Evolutionary conservation across 2,113 vertebrate genomes (phyloP).

Genomic region (Aegotheles bennettii): DNA sequence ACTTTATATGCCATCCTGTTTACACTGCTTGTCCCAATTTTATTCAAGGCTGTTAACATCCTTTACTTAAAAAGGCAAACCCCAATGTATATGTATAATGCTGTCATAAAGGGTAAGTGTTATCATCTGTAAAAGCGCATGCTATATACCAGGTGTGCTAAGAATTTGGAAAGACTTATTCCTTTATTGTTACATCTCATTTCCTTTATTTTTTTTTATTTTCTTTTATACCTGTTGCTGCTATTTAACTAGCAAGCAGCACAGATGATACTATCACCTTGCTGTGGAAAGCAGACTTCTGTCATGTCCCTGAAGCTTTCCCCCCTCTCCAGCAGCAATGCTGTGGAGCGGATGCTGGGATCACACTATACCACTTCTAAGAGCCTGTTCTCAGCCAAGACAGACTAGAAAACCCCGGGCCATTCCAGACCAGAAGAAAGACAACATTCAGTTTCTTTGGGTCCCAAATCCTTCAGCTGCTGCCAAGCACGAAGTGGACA

Average conservation of each 20-base stretch:
- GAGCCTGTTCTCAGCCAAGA: background rate
- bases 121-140: conserved; percentile 3
- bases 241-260: background rate
- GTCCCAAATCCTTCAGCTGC: background rate
- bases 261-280: background rate
- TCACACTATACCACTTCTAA: background rate
- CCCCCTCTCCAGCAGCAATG: background rate
- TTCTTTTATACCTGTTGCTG: background rate
- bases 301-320: background rate
- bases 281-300: background rate
- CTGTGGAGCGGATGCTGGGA: background rate
- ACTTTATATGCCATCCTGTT: conserved; percentile 78
- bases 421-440: background rate
- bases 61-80: conserved; percentile 44
- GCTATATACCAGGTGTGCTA: background rate
- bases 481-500: background rate
- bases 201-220: background rate
- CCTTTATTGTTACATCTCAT: background rate
- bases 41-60: conserved; percentile 51
- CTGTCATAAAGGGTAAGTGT: conserved; percentile 19
- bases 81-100: background rate
- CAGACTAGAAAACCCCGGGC: background rate
- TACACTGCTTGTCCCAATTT: conserved; percentile 65
- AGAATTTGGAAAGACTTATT: background rate
- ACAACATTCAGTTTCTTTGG: background rate